phyloP scores from a whole-genome alignment of 2,797 vertebrate species.

The Centropyge bicolor region DNA sequence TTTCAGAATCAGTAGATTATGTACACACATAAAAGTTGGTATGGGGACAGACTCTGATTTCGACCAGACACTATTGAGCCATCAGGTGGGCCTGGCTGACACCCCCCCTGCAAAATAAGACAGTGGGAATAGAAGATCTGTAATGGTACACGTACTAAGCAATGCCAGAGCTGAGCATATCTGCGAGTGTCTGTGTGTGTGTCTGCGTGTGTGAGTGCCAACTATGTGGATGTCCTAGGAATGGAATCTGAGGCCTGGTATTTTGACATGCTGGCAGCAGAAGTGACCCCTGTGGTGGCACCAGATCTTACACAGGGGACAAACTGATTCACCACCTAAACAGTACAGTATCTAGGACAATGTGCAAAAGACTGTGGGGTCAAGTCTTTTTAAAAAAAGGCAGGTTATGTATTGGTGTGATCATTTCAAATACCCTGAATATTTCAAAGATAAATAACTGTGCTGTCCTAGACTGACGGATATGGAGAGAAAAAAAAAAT shows the following conservation, averaged over 20 bases:
- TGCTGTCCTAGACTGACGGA: not conserved
- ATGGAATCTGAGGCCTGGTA: constrained; percentile 51
- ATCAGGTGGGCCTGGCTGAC: not conserved
- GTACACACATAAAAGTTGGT: not conserved
- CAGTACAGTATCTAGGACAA: constrained; percentile 13
- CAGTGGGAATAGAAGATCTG: not conserved
- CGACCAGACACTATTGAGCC: not conserved
- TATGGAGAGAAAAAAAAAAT: constrained; percentile 3
- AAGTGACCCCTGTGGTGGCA: constrained; percentile 27
- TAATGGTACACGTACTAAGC: not conserved
- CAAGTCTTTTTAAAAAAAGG: not conserved
- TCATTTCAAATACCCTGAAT: constrained; percentile 4
- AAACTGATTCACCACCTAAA: not conserved
- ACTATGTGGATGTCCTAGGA: constrained; percentile 41
- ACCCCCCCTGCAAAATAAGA: not conserved
- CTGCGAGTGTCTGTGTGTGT: not conserved
- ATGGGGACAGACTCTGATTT: not conserved
- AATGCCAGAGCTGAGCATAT: not conserved
- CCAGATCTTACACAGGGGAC: constrained; percentile 21
- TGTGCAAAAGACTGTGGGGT: not conserved
- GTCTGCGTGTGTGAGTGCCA: not conserved
- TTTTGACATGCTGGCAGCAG: constrained; percentile 52
- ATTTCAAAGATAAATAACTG: not conserved
- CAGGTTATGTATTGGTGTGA: not conserved
- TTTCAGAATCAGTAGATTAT: not conserved